Evolutionary conservation across 2,113 vertebrate genomes (phyloP).

Genomic region (Dromas ardeola): DNA sequence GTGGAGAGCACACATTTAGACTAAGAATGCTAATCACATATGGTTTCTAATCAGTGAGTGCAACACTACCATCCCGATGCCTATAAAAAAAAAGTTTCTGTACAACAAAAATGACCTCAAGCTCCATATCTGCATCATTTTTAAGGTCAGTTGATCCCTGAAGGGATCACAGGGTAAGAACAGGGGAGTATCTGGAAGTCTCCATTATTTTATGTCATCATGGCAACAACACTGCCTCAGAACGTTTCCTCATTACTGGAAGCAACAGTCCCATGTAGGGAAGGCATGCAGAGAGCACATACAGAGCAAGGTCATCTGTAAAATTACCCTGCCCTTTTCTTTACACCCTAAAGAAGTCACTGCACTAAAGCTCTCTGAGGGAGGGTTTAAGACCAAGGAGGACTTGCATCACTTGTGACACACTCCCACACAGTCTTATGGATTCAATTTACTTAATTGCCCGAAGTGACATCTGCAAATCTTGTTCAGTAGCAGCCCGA

Average conservation of each 20-base stretch:
- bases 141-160: conserved; percentile 21
- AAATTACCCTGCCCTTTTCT: background rate
- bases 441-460: background rate
- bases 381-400: background rate
- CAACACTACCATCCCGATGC: background rate
- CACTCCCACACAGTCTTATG: background rate
- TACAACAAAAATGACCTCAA: background rate
- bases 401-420: background rate
- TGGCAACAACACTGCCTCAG: background rate
- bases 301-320: background rate
- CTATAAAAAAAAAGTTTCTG: background rate
- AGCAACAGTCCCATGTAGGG: background rate
- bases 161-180: background rate
- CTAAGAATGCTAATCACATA: background rate
- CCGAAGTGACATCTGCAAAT: background rate
- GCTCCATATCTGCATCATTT: background rate
- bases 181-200: background rate
- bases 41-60: background rate
- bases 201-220: background rate
- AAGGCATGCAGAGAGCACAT: background rate
- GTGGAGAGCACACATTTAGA: background rate
- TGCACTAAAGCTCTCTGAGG: background rate
- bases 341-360: background rate
- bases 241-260: conserved; percentile 10
- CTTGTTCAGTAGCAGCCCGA: background rate